Percentiles rank a stretch among this genome's conserved stretches.
These are phyloP conservation scores for Luperina nickerlii DNA, from an alignment of 2,888 invertebrate species.

Conservation along the genomic window DNA sequence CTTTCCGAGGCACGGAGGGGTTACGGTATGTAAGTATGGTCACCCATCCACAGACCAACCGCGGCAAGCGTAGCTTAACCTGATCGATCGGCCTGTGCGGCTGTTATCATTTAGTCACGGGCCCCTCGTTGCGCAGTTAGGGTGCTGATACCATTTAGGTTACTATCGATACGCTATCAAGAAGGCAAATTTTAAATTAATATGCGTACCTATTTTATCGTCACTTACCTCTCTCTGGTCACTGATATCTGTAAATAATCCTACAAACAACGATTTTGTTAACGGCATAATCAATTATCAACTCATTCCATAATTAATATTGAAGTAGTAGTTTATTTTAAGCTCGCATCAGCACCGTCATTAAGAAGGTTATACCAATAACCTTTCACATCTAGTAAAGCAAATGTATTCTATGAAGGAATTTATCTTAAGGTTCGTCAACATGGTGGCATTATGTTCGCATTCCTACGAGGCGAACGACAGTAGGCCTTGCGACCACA, in stretches of 20 bases:
- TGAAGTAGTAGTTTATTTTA: background rate
- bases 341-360: background rate
- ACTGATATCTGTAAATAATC: background rate
- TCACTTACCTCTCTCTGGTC: background rate
- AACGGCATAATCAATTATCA: background rate
- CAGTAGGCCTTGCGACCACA: constrained; percentile 81
- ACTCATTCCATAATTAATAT: background rate
- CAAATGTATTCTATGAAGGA: constrained; percentile 65
- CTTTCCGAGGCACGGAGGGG: too few species aligned
- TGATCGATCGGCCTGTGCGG: too few species aligned
- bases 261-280: constrained; percentile 6
- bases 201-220: background rate
- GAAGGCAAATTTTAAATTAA: background rate
- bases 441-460: constrained; percentile 82
- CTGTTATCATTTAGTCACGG: too few species aligned
- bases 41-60: too few species aligned
- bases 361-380: constrained; percentile 17
- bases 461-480: constrained; percentile 86
- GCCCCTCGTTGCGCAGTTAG: background rate
- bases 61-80: too few species aligned
- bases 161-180: background rate
- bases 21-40: too few species aligned
- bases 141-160: background rate
- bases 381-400: constrained; percentile 38
- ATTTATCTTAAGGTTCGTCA: constrained; percentile 77